Evolutionary conservation across 2,797 vertebrate genomes (phyloP), one percentile per base, ranked within the genome.

Genomic region (Mormyrus hasselquistii): DNA sequence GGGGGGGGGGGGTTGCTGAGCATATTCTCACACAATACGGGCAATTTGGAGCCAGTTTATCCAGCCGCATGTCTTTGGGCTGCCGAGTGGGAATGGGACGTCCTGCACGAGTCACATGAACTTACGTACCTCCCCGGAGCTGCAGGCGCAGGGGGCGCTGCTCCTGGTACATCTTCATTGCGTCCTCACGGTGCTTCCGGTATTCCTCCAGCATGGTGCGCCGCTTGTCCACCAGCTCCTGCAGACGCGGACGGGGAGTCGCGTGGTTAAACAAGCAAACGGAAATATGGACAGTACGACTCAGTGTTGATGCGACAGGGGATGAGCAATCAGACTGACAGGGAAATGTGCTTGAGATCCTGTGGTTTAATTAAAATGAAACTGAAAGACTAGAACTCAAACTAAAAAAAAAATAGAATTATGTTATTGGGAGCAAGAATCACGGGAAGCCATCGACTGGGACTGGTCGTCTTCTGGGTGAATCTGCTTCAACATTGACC

Each of bases 191-290:
- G 96, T 99, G 98, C 89, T 93, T 95, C 3, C 94, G 95, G 94
- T 98, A 99, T 1, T 99, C 98, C 22, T 99, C 99, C 98, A 99
- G 98, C 98, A 99, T 98, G 19, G 96, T 92, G 57, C 97, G 96
- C 87, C 99, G 97, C 91, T 97, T 97, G 92, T 99, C 99, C 88
- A 99, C 97, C 90, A 99, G 93, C 93, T 98, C 98, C 98, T 99
- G 91, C 55, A 91, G 92, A 62, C 86, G 29, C 12, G 92, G 53
- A 79, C 12, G 6, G n/a, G 38, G 14, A 2, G 41, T 73, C 82
- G 22, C 6, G 49, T 44, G 12, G 29, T 73, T 38, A 73, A 34
- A 73, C 65, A 34, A 38, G 38, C 65, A 73, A 69, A 34, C 22
- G 34, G 34, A 69, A 14, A 73, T 38, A 34, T 2, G 10, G 29